phyloP scores from a whole-genome alignment of 2,113 vertebrate species.

The Drymodes brunneopygia region DNA sequence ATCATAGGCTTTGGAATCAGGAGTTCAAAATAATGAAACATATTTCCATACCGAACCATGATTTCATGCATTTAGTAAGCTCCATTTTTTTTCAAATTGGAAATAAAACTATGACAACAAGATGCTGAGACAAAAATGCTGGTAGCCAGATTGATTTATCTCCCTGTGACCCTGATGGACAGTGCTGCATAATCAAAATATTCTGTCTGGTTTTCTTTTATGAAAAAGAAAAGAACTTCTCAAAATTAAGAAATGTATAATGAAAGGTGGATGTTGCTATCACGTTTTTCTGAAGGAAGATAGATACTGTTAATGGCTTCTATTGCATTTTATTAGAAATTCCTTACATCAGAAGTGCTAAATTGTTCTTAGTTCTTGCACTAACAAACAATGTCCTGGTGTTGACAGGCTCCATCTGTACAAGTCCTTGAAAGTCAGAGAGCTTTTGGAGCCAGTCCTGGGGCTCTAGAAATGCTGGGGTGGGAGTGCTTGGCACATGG shows the following conservation, averaged over 20 bases:
- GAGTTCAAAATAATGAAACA: neutral
- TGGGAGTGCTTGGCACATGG: neutral
- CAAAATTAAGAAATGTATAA: neutral
- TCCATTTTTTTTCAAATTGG: neutral
- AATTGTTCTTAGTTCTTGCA: neutral
- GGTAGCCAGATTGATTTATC: neutral
- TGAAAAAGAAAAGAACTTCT: neutral
- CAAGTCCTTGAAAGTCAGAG: neutral
- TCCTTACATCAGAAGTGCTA: neutral
- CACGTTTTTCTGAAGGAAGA: neutral
- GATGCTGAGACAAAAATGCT: neutral
- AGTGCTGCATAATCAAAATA: neutral
- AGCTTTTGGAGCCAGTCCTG: neutral
- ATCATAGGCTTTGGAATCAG: neutral
- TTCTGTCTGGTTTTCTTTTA: neutral
- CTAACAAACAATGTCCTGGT: neutral
- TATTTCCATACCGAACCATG: neutral
- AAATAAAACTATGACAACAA: neutral
- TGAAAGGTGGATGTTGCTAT: accelerated
- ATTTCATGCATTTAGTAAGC: neutral
- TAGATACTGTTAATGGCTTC: neutral
- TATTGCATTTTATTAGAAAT: neutral
- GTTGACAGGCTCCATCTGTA: neutral
- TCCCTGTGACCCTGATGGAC: neutral
- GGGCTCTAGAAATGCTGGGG: neutral